phyloP scores from a whole-genome alignment of 2,888 invertebrate genomes.

The Diarsia mendica region DNA sequence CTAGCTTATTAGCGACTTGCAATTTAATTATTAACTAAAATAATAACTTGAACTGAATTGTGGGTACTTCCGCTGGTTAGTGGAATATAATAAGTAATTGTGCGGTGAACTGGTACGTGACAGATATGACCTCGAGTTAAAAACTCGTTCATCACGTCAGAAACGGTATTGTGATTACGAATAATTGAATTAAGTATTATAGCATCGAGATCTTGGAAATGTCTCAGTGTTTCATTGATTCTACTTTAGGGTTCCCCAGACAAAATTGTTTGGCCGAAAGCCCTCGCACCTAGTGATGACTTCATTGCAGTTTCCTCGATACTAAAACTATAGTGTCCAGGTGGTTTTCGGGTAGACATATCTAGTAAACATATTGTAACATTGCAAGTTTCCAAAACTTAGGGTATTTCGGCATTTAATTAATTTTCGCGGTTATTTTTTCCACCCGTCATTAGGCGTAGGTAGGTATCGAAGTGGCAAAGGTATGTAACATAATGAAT shows the following conservation, averaged over 20 bases:
- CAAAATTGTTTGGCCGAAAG: constrained; percentile 1
- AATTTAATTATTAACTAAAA: constrained; percentile 21
- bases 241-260: constrained; percentile 26
- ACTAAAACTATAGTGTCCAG: background rate
- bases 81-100: constrained; percentile 12
- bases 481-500: constrained; percentile 7
- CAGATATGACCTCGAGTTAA: constrained; percentile 32
- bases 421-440: background rate
- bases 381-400: background rate
- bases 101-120: constrained; percentile 7
- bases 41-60: constrained; percentile 8
- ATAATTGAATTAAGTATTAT: constrained; percentile 23
- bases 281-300: background rate
- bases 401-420: background rate
- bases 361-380: background rate
- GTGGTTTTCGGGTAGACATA: background rate
- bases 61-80: constrained; percentile 24
- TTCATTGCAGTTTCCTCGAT: background rate
- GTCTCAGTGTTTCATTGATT: background rate
- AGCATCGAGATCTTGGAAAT: constrained; percentile 30
- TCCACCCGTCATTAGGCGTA: background rate
- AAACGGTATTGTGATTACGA: constrained; percentile 29
- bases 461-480: background rate
- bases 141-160: constrained; percentile 47
- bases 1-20: constrained; percentile 3